Evolutionary conservation across 1,140 invertebrate species (phyloP).

Genomic region (Drosophila cardini): DNA sequence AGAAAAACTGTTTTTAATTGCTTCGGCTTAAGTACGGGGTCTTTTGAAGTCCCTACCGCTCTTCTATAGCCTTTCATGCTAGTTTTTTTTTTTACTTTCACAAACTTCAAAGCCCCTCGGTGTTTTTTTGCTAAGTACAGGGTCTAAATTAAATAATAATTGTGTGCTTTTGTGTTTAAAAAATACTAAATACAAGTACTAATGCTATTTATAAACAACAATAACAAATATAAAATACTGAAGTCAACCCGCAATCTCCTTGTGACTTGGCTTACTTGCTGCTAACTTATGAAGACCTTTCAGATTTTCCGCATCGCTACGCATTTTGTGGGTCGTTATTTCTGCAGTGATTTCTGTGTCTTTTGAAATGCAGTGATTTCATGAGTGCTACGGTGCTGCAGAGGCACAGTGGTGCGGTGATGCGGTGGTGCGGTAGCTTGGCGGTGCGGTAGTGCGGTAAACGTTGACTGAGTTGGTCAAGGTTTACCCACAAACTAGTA

Average conservation of each 20-base stretch:
- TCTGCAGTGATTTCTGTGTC: conserved; percentile 53
- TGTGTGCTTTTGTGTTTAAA: conserved; percentile 38
- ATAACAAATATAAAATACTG: not conserved
- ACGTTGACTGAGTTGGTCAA: conserved; percentile 71
- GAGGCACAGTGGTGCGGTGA: conserved; percentile 23
- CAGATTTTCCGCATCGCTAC: conserved; percentile 74
- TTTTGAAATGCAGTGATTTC: conserved; percentile 76
- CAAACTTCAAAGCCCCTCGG: too few species aligned
- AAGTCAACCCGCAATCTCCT: conserved; percentile 35
- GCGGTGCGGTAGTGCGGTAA: conserved; percentile 27
- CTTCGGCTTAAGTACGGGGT: too few species aligned
- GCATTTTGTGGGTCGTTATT: conserved; percentile 41
- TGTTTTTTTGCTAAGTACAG: too few species aligned
- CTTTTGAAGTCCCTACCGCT: too few species aligned
- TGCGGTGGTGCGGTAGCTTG: conserved; percentile 14
- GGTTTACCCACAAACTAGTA: conserved; percentile 44
- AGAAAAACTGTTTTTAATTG: too few species aligned
- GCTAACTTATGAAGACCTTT: conserved; percentile 50
- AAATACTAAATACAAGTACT: conserved; percentile 38
- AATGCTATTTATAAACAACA: conserved; percentile 32
- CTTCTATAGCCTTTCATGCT: too few species aligned
- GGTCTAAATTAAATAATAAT: conserved; percentile 19
- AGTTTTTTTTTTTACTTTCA: too few species aligned
- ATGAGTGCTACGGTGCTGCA: conserved; percentile 35
- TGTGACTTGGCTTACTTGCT: conserved; percentile 9